A percentile compares a stretch with the other conserved stretches of the same genome.
These are phyloP conservation scores for Perodicticus potto DNA, from an alignment of 2,797 vertebrate species.

Conservation along the genomic window DNA sequence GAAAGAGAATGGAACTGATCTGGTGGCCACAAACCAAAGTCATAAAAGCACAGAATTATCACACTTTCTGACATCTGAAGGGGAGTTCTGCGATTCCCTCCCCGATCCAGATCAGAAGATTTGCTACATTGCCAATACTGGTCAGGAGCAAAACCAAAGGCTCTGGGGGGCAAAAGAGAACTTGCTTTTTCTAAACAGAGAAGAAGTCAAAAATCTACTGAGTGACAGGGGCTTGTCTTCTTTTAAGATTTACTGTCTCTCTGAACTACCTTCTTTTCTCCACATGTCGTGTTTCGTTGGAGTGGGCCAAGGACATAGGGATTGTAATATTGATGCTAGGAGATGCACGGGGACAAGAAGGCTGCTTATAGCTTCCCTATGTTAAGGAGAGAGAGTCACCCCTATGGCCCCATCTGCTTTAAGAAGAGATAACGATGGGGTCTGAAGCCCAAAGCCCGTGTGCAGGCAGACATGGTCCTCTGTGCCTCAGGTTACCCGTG, in stretches of 20 bases:
- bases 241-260: background rate
- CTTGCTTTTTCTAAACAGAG: background rate
- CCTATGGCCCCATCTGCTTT: background rate
- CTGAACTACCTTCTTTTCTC: background rate
- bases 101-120: background rate
- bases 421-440: background rate
- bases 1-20: background rate
- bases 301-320: background rate
- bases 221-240: background rate
- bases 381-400: background rate
- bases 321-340: no score
- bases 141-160: background rate
- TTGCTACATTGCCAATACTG: background rate
- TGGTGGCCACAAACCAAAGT: background rate
- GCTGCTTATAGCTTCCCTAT: background rate
- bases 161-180: background rate
- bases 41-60: background rate
- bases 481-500: background rate
- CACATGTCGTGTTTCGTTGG: background rate
- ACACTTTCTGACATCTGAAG: background rate
- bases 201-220: background rate
- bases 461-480: background rate
- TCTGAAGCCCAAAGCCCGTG: background rate
- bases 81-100: no score
- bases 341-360: background rate